Evolutionary conservation across 2,888 invertebrate species (phyloP), one percentile per base, ranked within the genome.

Genomic region (Caradrina kadenii): DNA sequence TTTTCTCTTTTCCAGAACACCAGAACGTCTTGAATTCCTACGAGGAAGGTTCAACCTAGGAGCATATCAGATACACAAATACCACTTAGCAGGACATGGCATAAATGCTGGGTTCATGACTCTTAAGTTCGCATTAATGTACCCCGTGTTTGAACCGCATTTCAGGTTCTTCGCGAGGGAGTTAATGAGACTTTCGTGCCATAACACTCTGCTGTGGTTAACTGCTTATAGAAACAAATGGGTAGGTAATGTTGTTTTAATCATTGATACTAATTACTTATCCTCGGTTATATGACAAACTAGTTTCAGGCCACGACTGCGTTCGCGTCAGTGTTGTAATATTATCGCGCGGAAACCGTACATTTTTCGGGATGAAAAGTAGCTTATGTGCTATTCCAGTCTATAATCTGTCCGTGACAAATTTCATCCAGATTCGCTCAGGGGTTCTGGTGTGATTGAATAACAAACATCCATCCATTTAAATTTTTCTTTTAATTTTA

Each of bases 141-240:
- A 96, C 72, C 96, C 97, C 0, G 96, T 96, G 1, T 97, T 97
- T 79, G 96, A 96, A 76, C 90, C 88, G 5, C 96, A 96, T 81
- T 93, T 93, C 49, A 91, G 94, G 54, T 96, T 94, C 85, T 97
- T 97, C 73, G 88, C 96, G 19, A 92, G 96, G 70, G 98, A 98
- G 82, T 89, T 97, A 68, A 96, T 97, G 94, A 91, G 97, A 10
- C 84, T 96, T 0, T 95, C 96, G 48, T 96, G 95, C 0, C 92
- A 93, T 69, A 86, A 75, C n/a, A 80, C 90, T 8, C 64, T 95
- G 21, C 64, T 94, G 72, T 95, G 95, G 94, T 77, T 94, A 65
- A 93, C 94, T 0, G 91, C 90, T 10, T 94, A 94, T 71, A 91
- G 93, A 26, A 94, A 92, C 83, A 95, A 94, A 91, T 91, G 91